phyloP scores from a whole-genome alignment of 2,888 invertebrate species.

The Netelia inedita region DNA sequence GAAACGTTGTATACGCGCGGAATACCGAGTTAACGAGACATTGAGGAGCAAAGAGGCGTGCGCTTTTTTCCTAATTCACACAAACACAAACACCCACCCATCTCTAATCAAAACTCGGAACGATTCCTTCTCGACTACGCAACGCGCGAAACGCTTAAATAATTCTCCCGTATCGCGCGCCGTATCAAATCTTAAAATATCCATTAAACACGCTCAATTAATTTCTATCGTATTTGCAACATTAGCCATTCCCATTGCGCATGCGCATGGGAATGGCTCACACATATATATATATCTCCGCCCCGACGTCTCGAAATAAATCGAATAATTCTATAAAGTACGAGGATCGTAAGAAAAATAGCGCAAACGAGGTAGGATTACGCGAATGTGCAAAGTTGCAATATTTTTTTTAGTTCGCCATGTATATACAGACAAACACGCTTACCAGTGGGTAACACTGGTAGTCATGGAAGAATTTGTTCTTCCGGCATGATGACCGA shows the following conservation, averaged over 20 bases:
- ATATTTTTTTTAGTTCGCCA: conserved; percentile 11
- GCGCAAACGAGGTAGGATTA: conserved; percentile 36
- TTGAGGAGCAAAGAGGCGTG: conserved; percentile 34
- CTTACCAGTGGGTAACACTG: too few relatives aligned
- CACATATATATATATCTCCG: neutral
- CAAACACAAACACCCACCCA: neutral
- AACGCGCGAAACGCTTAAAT: conserved; percentile 3
- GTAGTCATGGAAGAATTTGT: conserved; percentile 55
- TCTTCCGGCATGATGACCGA: conserved; percentile 67
- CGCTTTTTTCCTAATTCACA: conserved; percentile 17
- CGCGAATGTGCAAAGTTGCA: conserved; percentile 38
- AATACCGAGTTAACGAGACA: conserved; percentile 57
- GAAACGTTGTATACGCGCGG: conserved; percentile 20
- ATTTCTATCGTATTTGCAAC: conserved; percentile 20
- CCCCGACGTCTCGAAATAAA: conserved; percentile 15
- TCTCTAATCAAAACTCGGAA: neutral
- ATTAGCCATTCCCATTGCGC: conserved; percentile 7
- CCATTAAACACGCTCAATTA: conserved; percentile 36
- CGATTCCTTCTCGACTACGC: neutral
- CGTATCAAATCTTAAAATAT: neutral
- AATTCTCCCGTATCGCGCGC: neutral
- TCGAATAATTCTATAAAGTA: conserved; percentile 2
- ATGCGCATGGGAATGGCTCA: too few relatives aligned
- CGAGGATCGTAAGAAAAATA: conserved; percentile 19
- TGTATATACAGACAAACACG: neutral